Base-by-base conservation (phyloP, 2,797 vertebrate genomes). In the Notoglanidium macrostoma region DNA sequence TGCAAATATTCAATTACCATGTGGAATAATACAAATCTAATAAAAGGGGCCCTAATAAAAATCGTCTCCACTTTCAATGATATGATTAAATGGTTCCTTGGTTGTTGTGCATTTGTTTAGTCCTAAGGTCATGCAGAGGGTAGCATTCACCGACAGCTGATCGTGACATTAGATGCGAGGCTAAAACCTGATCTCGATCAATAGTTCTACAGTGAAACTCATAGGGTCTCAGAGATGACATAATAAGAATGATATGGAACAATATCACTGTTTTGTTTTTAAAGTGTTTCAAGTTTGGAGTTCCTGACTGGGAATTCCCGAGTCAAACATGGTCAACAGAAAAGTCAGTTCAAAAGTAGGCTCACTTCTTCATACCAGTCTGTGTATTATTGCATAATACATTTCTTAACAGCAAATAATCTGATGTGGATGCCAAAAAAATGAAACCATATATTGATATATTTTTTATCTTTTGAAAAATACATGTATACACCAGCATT, bases 41-140 rank as follows among this genome's bases (percentile, higher is more conserved):
- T 90, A 90, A 92, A 89, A 55, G n/a, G 11, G n/a, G n/a, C 14
- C 44, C 0, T 67, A 21, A 46, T 46, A 74, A 84, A 84, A 63
- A 54, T 40, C 10, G 14, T 23, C 26, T 46, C n/a, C 11, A 59
- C n/a, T 81, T 51, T 40, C 29, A 73, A 51, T 44, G 44, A 72
- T 49, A 23, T 85, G 68, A 83, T 83, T 73, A 79, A 86, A 68
- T 35, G 32, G 23, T 35, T 73, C 51, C 49, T 3, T 68, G 26
- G 6, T 78, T 23, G 21, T 82, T 32, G 23, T 83, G 44, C n/a
- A 21, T 65, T 49, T 44, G 77, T 79, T 54, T 79, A 12, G 10
- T 55, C 9, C 15, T 55, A 78, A 11, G 51, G 76, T 78, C 32
- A 35, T 49, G 44, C 44, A 6, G 70, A 73, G 15, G 35, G 35